These are phyloP conservation scores for Apis florea DNA, from an alignment of 1,140 invertebrate species.

Conservation along the genomic window DNA sequence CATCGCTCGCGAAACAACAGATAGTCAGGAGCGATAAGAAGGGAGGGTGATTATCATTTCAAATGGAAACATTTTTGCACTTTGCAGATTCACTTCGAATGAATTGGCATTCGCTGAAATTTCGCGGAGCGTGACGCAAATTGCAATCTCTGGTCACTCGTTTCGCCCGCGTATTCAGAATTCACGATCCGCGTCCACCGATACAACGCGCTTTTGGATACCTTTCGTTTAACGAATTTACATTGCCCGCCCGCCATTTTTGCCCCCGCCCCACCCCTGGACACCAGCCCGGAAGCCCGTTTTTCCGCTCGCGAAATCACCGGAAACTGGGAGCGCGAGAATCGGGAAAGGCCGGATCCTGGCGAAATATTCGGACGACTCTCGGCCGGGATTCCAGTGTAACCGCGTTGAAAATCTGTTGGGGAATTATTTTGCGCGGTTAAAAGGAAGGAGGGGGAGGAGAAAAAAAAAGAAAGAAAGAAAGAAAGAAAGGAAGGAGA, in stretches of 20 bases:
- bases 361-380: not conserved
- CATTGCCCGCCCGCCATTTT: not conserved
- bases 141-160: conserved; percentile 39
- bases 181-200: conserved; percentile 13
- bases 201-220: not conserved
- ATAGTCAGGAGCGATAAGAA: not conserved
- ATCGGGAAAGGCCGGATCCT: not conserved
- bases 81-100: conserved; percentile 16
- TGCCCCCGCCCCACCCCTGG: too few relatives aligned
- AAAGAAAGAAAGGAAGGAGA: too few relatives aligned
- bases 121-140: conserved; percentile 16
- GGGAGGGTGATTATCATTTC: conserved; percentile 41
- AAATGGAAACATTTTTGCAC: conserved; percentile 17
- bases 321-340: not conserved
- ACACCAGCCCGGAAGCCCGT: not conserved
- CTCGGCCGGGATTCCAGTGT: not conserved
- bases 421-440: not conserved
- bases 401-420: not conserved
- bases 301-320: not conserved
- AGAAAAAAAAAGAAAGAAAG: not conserved
- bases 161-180: conserved; percentile 22
- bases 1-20: not conserved
- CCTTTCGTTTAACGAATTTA: conserved; percentile 13
- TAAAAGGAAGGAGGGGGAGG: not conserved
- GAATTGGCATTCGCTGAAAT: conserved; percentile 25